Percentiles rank a stretch among this genome's conserved stretches.
These are phyloP conservation scores for Pseudochirops corinnae DNA, from an alignment of 2,797 vertebrate species.

Conservation along the genomic window DNA sequence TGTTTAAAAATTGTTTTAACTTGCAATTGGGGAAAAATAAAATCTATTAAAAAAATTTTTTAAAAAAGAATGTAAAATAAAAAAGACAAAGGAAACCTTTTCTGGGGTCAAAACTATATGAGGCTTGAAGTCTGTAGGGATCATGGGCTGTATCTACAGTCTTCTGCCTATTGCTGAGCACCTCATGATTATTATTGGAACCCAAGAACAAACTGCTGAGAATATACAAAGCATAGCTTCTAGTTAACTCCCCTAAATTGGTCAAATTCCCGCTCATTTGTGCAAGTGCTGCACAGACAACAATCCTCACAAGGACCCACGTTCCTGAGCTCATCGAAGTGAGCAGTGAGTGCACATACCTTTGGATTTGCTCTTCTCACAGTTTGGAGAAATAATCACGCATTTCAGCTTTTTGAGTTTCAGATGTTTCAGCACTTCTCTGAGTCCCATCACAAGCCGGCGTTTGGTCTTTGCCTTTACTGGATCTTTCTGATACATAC, in stretches of 20 bases:
- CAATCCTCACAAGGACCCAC: background rate
- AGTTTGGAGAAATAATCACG: constrained; percentile 98
- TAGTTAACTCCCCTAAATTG: background rate
- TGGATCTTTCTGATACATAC: constrained; percentile 97
- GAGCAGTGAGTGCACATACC: constrained; percentile 84
- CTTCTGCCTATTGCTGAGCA: background rate
- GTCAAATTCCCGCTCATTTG: background rate
- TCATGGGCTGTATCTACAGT: background rate
- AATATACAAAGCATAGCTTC: background rate
- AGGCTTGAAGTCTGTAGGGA: background rate
- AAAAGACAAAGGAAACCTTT: background rate
- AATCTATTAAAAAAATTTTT: background rate
- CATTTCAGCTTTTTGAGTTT: constrained; percentile 96
- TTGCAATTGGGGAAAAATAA: background rate
- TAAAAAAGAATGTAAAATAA: too few species aligned
- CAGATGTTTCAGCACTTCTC: constrained; percentile 97
- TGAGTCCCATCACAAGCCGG: constrained; percentile 95
- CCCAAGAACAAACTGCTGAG: background rate
- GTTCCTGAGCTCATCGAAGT: background rate
- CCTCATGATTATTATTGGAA: background rate
- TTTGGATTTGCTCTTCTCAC: constrained; percentile 96
- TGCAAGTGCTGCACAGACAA: background rate
- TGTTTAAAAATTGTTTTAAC: background rate
- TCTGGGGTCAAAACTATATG: background rate
- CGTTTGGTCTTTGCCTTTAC: constrained; percentile 97